Evolutionary conservation across 2,888 invertebrate genomes (phyloP).

Genomic region (Idaea biselata): DNA sequence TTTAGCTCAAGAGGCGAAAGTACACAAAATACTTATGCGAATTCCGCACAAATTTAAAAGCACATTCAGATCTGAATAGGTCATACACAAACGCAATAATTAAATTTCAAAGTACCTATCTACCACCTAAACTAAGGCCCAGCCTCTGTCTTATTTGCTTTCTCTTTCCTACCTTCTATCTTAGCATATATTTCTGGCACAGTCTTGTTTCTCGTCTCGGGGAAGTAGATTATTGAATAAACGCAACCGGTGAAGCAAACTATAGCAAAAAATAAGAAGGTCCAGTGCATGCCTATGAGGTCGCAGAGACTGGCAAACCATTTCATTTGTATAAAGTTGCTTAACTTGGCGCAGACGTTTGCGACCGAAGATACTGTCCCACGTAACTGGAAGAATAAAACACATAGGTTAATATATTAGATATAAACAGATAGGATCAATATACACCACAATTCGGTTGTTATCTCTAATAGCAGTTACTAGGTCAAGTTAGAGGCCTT

Average conservation of each 20-base stretch:
- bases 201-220: slow-evolving; percentile 64
- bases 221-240: slow-evolving; percentile 60
- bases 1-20: too few species aligned
- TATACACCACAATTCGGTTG: too few species aligned
- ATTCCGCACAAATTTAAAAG: too few species aligned
- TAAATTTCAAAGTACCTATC: background rate
- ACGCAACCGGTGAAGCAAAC: slow-evolving; percentile 61
- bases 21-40: too few species aligned
- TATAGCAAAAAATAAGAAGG: slow-evolving; percentile 62
- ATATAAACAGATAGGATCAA: too few species aligned
- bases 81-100: background rate
- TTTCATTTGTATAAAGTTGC: slow-evolving; percentile 72
- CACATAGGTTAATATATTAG: background rate
- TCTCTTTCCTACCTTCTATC: slow-evolving; percentile 43
- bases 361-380: slow-evolving; percentile 70
- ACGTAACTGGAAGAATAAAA: slow-evolving; percentile 53
- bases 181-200: slow-evolving; percentile 68
- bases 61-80: too few species aligned
- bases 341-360: slow-evolving; percentile 68
- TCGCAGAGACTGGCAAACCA: slow-evolving; percentile 67
- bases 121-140: slow-evolving; percentile 31
- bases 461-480: too few species aligned
- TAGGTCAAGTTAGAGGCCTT: too few species aligned
- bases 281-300: slow-evolving; percentile 68
- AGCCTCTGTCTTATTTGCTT: slow-evolving; percentile 41